These are phyloP conservation scores for Periophthalmus modestus DNA, from an alignment of 2,113 vertebrate genomes.

Conservation along the genomic window DNA sequence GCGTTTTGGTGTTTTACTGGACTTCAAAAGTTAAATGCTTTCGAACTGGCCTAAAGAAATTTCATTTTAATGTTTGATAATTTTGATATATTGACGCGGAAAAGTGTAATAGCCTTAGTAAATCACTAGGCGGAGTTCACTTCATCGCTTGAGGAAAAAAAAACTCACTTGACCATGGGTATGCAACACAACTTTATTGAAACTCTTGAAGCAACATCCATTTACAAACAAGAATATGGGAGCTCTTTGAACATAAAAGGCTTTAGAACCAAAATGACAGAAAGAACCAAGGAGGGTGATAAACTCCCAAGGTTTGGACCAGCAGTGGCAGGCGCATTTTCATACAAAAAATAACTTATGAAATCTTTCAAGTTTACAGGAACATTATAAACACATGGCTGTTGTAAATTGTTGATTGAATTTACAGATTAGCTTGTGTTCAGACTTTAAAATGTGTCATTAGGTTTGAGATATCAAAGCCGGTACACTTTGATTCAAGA, in stretches of 20 bases:
- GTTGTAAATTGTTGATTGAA: slow-evolving; percentile 57
- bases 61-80: not conserved
- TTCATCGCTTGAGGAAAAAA: not conserved
- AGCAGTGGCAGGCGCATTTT: slow-evolving; percentile 78
- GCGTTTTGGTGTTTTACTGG: not conserved
- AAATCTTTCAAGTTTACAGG: slow-evolving; percentile 85
- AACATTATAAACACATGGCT: slow-evolving; percentile 72
- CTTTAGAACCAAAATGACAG: slow-evolving; percentile 70
- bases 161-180: slow-evolving; percentile 51
- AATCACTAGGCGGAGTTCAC: not conserved
- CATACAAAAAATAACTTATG: slow-evolving; percentile 82
- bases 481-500: slow-evolving; percentile 69
- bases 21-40: not conserved
- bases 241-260: slow-evolving; percentile 68
- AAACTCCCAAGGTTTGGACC: slow-evolving; percentile 73
- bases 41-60: not conserved
- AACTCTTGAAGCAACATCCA: slow-evolving; percentile 81
- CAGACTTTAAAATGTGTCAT: slow-evolving; percentile 59
- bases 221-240: slow-evolving; percentile 76
- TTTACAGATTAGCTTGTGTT: slow-evolving; percentile 68
- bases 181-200: slow-evolving; percentile 84
- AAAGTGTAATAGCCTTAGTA: not conserved
- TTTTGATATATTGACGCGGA: not conserved
- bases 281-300: slow-evolving; percentile 57
- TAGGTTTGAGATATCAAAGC: slow-evolving; percentile 69